Evolutionary conservation across 2,888 invertebrate genomes (phyloP), one percentile per base, ranked within the genome.

Genomic region (Eristalis tenax): DNA sequence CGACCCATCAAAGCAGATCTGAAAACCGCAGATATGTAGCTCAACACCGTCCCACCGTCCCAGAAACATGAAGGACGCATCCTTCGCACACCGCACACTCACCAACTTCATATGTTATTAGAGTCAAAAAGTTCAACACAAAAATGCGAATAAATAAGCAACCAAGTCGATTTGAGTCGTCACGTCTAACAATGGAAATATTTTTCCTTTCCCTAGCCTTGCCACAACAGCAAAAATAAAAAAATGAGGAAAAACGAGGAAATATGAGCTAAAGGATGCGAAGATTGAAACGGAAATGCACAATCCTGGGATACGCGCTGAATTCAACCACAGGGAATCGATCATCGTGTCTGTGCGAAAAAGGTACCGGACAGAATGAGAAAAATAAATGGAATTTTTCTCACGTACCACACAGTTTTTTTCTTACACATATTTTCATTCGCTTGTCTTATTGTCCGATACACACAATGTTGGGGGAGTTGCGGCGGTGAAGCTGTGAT

Each of bases 111-210:
- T 76, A 57, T 74, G 71, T 73, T 74, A 86, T 78, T 70, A 74
- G 64, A 86, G 82, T 82, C 77, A 56, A 78, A 86, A 86, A 82
- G 77, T 77, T 59, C 23, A 74, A 26, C 23, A 38, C 59, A 57
- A 61, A 85, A 81, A 81, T 73, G 63, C 68, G 71, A 85, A 84
- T 80, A 84, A 81, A 85, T 77, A 80, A 81, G 56, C 71, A 76
- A 65, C 59, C 23, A 75, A 78, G 73, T 74, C 76, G 82, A 82
- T 82, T 78, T 74, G 57, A 82, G 82, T 86, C 82, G 78, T 82
- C 82, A 82, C 78, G 82, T 86, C 74, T 74, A 38, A 82, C 85
- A 85, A 77, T 69, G 74, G 65, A 74, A 81, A 85, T 18, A 71
- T 76, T 71, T 77, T 77, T 43, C 18, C 10, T 18, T 63, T 15